Base-by-base conservation (phyloP, 2,113 vertebrate genomes). In the Rhinopithecus roxellana region DNA sequence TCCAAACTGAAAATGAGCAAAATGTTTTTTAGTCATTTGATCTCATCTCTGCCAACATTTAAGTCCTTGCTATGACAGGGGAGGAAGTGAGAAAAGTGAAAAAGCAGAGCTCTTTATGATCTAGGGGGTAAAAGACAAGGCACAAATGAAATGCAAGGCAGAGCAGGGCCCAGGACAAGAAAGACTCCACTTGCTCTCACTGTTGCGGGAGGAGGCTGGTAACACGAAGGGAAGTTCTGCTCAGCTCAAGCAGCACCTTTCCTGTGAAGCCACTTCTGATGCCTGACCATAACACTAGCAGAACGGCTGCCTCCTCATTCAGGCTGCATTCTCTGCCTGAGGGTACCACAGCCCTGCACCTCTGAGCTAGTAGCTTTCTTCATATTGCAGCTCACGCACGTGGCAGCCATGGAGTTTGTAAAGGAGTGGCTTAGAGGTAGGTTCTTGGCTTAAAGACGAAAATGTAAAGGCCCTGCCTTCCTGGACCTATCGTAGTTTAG, bases 1-100 rank as follows among this genome's bases (percentile, higher is more conserved):
- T 89, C 38, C 38, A 95, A 78, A 86, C 93, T 91, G 82, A 92
- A 92, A 45, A 85, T 52, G 27, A 89, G 32, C 40, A 86, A 74
- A 86, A 59, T 82, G 43, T 45, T 86, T 85, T 81, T 81, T 78
- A 93, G 25, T 50, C 22, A 72, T 69, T 23, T 70, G 17, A 50
- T 84, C 16, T 81, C 35, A 75, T 70, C 25, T 87, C 23, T 52
- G 16, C 14, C 70, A 59, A 89, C 40, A 90, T 84, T 90, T 78
- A 89, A 85, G 13, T 67, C 12, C 38, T 59, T 57, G 30, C 48
- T 77, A n/a, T 35, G 27, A 18, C 3, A 18, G 27, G 22, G 25
- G 22, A 32, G 20, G 5, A 48, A 78, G 27, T 3, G 18, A 43
- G 9, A 86, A 83, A 52, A 78, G 23, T 18, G 59, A 48, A 30